Percentiles rank a stretch among this genome's conserved stretches.
Evolutionary conservation across 2,888 invertebrate genomes (phyloP).

Genomic region (Sepiola atlantica): DNA sequence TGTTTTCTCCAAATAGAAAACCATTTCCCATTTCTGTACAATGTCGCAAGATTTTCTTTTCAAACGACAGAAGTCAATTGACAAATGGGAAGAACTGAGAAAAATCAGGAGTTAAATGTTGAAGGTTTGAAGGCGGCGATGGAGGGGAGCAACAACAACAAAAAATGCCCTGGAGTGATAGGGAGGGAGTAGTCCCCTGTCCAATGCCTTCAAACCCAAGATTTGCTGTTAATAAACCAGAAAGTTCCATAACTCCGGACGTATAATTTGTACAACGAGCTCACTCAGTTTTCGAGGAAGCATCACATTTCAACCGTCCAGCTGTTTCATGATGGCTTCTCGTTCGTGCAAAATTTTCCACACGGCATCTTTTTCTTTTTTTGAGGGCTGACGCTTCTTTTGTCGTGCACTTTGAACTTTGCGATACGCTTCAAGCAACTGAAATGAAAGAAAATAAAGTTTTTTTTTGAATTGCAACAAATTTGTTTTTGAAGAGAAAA

Average conservation of each 20-base stretch:
- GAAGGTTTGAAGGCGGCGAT: not conserved
- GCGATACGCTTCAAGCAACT: slow-evolving; percentile 88
- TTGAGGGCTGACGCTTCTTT: slow-evolving; percentile 85
- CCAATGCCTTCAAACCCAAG: not conserved
- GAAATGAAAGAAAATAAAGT: slow-evolving; percentile 56
- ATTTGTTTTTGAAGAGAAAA: too few species aligned
- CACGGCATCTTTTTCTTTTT: slow-evolving; percentile 87
- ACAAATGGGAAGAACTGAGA: not conserved
- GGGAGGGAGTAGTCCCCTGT: not conserved
- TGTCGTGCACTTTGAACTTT: slow-evolving; percentile 86
- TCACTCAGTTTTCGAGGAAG: not conserved
- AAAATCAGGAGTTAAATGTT: not conserved
- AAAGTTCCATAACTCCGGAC: not conserved
- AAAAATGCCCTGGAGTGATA: not conserved
- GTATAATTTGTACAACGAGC: not conserved
- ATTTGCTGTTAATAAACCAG: not conserved
- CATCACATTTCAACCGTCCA: slow-evolving; percentile 58
- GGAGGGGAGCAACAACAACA: not conserved
- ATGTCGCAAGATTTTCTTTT: not conserved
- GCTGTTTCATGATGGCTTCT: slow-evolving; percentile 70
- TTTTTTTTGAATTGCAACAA: too few species aligned
- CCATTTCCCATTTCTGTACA: not conserved
- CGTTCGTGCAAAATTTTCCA: slow-evolving; percentile 83
- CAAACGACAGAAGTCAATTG: not conserved
- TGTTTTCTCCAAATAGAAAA: not conserved